These are phyloP conservation scores for Rousettus madagascariensis DNA, from an alignment of 2,797 vertebrate genomes.

Conservation along the genomic window DNA sequence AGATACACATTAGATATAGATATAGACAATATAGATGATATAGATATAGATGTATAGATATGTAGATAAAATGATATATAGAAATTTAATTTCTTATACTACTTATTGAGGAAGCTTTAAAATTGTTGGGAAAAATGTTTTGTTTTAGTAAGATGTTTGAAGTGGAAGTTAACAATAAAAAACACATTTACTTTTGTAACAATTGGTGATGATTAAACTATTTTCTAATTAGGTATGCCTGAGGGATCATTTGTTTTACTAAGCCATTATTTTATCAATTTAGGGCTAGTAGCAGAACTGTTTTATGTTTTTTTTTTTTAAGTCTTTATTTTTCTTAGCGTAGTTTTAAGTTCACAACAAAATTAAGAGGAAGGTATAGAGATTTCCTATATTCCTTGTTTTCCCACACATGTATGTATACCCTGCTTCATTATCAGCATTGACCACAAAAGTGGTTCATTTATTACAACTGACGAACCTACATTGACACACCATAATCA, in stretches of 20 bases:
- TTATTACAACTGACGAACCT: background rate
- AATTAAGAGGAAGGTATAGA: background rate
- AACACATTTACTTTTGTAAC: background rate
- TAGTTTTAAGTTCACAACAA: background rate
- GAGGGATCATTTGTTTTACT: conserved; percentile 21
- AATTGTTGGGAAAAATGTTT: background rate
- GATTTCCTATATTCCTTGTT: background rate
- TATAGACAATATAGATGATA: no score
- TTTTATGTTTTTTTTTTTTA: background rate
- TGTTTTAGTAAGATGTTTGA: background rate
- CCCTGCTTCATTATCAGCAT: background rate
- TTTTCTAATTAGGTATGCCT: background rate
- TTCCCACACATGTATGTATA: background rate
- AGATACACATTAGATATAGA: background rate
- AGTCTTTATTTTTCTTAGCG: background rate
- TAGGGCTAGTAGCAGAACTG: background rate
- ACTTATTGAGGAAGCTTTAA: background rate
- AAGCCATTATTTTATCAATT: background rate
- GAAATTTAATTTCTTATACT: background rate
- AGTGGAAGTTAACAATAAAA: background rate
- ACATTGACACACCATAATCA: background rate
- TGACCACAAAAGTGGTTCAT: background rate
- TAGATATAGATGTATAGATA: no score
- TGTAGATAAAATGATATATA: no score
- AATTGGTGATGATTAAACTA: background rate